Evolutionary conservation across 2,113 vertebrate species (phyloP).

Genomic region (Procapra przewalskii): DNA sequence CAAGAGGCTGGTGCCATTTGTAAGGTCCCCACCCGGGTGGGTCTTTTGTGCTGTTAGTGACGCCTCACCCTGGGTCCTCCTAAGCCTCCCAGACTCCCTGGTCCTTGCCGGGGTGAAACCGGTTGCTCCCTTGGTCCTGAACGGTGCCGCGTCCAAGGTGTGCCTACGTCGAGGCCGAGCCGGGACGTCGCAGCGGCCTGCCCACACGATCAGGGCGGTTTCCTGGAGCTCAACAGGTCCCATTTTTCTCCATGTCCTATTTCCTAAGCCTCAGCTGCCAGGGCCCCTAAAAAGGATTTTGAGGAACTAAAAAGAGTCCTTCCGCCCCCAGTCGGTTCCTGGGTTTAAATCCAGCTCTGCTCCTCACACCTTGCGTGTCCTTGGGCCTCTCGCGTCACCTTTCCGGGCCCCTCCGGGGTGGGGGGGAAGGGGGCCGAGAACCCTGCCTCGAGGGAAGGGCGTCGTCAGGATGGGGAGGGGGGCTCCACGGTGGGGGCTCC

Average conservation of each 20-base stretch:
- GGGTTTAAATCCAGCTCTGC: not conserved
- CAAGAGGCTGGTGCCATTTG: fast-evolving
- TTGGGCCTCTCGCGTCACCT: not conserved
- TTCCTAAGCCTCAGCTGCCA: constrained; percentile 45
- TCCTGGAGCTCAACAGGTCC: constrained; percentile 48
- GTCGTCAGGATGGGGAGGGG: not conserved
- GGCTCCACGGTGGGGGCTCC: fast-evolving
- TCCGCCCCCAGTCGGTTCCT: constrained; percentile 4
- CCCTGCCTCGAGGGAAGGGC: not conserved
- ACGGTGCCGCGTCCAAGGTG: fast-evolving
- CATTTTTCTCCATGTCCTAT: not conserved
- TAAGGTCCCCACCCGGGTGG: not conserved
- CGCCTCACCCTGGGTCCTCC: fast-evolving
- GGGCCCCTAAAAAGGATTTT: constrained; percentile 38
- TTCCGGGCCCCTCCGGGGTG: fast-evolving
- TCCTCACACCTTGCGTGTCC: not conserved
- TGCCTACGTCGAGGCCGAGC: fast-evolving
- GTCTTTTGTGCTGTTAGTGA: not conserved
- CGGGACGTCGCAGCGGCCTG: fast-evolving
- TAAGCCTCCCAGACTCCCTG: no score
- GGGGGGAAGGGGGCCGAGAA: not conserved
- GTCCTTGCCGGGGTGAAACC: fast-evolving
- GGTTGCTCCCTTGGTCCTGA: not conserved
- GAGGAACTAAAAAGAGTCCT: constrained; percentile 41
- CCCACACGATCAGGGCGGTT: not conserved